Evolutionary conservation across 2,888 invertebrate species (phyloP), one percentile per base, ranked within the genome.

Genomic region (Ochlodes sylvanus): DNA sequence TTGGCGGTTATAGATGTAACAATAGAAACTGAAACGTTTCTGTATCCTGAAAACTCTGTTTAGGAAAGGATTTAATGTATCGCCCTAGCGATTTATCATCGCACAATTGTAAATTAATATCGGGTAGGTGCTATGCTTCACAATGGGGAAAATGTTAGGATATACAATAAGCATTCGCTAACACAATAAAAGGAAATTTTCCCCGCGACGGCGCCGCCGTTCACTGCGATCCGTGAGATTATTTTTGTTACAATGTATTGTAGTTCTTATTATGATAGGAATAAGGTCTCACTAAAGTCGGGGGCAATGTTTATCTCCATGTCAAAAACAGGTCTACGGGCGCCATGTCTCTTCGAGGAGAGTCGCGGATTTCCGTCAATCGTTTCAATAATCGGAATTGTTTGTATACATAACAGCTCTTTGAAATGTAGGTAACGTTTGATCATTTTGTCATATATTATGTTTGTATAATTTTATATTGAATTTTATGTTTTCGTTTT

Each of bases 91-190:
- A 89, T 90, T 90, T 89, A 87, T 90, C 88, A 88, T 87, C 80
- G 77, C 79, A 82, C 84, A 84, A 86, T 88, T 87, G 82, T 84
- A 79, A 84, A 86, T 82, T 84, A 83, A 86, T 83, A 83, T 79
- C 78, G 76, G 79, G 75, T 80, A 85, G 83, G 81, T 80, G 80
- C 80, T 76, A 74, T 78, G 79, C 80, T 74, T 80, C 79, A 87
- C 87, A 89, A 88, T 87, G 85, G 79, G 80, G 82, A 87, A 87
- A 88, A 84, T 81, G 86, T 80, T 85, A 82, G 81, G 81, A 85
- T 87, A 85, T 87, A 89, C 89, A 88, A 89, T 91, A 88, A 89
- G 87, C 84, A 85, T 87, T 89, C 82, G 78, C 88, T 88, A 88
- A 90, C 85, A 89, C 87, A 89, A 90, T 90, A 89, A 89, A 88